Percentiles rank a stretch among this genome's conserved stretches.
Evolutionary conservation across 2,113 vertebrate species (phyloP).

Genomic region (Rhinolophus ferrumequinum): DNA sequence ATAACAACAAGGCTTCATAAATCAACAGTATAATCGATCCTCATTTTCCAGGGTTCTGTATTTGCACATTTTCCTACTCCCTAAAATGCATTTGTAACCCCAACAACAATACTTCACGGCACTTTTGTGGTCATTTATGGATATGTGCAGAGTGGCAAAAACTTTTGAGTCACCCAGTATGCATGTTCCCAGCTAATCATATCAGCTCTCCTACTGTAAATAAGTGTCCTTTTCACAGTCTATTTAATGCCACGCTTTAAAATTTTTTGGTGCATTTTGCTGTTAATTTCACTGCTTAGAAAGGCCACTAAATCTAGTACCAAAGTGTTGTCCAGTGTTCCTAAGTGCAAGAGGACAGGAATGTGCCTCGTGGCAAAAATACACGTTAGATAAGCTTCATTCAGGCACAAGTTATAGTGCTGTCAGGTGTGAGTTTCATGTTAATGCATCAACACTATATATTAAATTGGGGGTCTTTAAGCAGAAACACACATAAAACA

Average conservation of each 20-base stretch:
- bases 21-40: neutral
- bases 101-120: neutral
- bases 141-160: neutral
- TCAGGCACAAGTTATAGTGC: neutral
- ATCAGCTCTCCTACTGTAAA: neutral
- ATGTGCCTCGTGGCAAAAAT: neutral
- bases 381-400: neutral
- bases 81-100: neutral
- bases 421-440: neutral
- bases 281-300: neutral
- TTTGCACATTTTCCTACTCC: neutral
- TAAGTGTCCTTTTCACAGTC: neutral
- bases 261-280: neutral
- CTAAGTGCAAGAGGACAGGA: neutral
- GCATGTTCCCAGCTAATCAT: neutral
- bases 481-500: neutral
- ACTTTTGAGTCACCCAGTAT: neutral
- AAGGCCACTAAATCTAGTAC: neutral
- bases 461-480: neutral
- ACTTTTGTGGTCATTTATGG: neutral
- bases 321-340: neutral
- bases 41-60: neutral
- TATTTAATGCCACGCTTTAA: neutral
- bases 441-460: neutral
- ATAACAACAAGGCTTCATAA: neutral